phyloP scores from a whole-genome alignment of 2,888 invertebrate genomes.

The Morinoia aosen region DNA sequence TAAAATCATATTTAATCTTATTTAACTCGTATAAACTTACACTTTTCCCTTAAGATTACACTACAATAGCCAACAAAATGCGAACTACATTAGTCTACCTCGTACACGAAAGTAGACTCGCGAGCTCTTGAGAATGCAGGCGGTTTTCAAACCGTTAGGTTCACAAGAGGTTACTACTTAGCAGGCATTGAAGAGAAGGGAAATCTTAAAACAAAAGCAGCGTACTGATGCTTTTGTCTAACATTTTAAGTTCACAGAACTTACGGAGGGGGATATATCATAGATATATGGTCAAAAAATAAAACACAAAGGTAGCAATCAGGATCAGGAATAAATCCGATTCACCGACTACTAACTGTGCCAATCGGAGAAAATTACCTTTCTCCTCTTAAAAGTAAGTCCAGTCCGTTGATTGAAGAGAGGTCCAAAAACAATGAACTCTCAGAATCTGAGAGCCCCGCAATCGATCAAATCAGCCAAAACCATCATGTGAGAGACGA shows the following conservation, averaged over 20 bases:
- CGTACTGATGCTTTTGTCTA: slow-evolving; percentile 43
- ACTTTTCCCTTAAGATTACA: background rate
- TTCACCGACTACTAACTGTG: slow-evolving; percentile 44
- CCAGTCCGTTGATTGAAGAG: slow-evolving; percentile 16
- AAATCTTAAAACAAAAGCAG: slow-evolving; percentile 50
- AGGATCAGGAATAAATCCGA: slow-evolving; percentile 54
- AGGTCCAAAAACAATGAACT: background rate
- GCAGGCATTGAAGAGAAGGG: slow-evolving; percentile 13
- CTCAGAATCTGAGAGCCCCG: background rate
- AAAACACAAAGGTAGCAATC: slow-evolving; percentile 60
- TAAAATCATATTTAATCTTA: background rate
- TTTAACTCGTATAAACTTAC: background rate
- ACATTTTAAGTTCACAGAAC: slow-evolving; percentile 88
- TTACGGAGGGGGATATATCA: slow-evolving; percentile 94
- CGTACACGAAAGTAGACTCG: background rate
- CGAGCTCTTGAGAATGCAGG: background rate
- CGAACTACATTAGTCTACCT: background rate
- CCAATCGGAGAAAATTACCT: slow-evolving; percentile 75
- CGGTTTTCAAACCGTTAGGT: background rate
- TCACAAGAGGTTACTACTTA: background rate
- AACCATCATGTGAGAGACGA: slow-evolving; percentile 18
- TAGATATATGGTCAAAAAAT: slow-evolving; percentile 96
- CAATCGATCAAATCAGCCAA: slow-evolving; percentile 13
- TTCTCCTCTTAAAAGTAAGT: slow-evolving; percentile 70
- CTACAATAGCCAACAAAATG: background rate